Evolutionary conservation across 2,888 invertebrate genomes (phyloP), one percentile per base, ranked within the genome.

Genomic region (Ctenicera cuprea): DNA sequence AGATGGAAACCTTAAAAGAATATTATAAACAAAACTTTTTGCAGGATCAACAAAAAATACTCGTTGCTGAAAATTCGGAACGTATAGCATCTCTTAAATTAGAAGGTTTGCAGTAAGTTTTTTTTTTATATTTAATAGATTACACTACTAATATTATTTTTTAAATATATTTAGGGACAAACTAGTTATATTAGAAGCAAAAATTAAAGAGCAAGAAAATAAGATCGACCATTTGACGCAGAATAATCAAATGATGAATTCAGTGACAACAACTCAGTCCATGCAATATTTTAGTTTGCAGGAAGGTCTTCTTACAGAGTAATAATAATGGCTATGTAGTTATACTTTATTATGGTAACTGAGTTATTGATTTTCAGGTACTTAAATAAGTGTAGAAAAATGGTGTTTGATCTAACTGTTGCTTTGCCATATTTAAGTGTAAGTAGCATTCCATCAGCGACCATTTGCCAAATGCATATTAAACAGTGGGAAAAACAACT

Each of bases 401-500:
- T 63, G 70, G 16, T 63, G 7, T 26, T 26, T 20, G 52, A 63
- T 70, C 57, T 70, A 43, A 38, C 0, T 3, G 1, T 4, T n/a
- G 30, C 20, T 30, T 7, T 41, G 16, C 12, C 11, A 41, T 26
- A 8, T 12, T 33, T 70, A 61, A 50, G 22, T 14, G 7, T 8
- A 16, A 54, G 0, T 1, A 66, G 38, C 7, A 38, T 22, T 41
- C 66, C 66, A 37, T 38, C 66, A 22, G 7, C 4, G 12, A 3
- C 18, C 12, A 54, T 54, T 5, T 66, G 54, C 20, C 9, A 41
- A 1, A 1, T 0, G 5, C 41, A 43, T 8, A 16, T 54, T 48
- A 7, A 26, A 7, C 14, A 48, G 1, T 66, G 66, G 66, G 3
- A 41, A 18, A 1, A n/a, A 1, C 22, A 54, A 14, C 16, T 66